phyloP scores from a whole-genome alignment of 2,888 invertebrate species.

The Heliconius erato region DNA sequence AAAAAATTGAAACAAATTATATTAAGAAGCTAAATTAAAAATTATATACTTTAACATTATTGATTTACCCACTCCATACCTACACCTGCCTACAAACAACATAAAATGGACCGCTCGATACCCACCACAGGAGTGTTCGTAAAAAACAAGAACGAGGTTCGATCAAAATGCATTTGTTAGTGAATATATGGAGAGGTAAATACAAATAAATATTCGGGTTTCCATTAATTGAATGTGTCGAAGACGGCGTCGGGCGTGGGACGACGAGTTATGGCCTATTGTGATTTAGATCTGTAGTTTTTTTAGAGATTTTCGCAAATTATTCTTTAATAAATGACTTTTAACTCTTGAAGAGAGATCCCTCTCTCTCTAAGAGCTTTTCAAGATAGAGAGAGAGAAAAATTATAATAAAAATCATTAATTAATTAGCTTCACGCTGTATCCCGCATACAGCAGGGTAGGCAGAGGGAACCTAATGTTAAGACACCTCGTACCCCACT shows the following conservation, averaged over 20 bases:
- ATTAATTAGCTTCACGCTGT: too few species aligned
- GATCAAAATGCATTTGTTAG: constrained; percentile 47
- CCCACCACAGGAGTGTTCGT: constrained; percentile 45
- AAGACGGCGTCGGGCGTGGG: constrained; percentile 67
- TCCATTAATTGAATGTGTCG: constrained; percentile 67
- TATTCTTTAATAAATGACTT: constrained; percentile 40
- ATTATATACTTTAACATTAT: not conserved
- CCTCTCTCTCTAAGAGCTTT: not conserved
- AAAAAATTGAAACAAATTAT: not conserved
- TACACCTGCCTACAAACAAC: constrained; percentile 26
- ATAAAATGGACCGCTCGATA: constrained; percentile 39
- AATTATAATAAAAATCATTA: too few species aligned
- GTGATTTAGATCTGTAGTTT: constrained; percentile 68
- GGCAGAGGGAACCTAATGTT: too few species aligned
- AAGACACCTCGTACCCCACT: too few species aligned
- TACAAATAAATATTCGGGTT: constrained; percentile 58
- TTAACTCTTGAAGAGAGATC: not conserved
- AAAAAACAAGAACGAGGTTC: constrained; percentile 37
- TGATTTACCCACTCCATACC: not conserved
- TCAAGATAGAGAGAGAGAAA: too few species aligned
- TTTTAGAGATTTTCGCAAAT: constrained; percentile 52
- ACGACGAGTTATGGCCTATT: constrained; percentile 73
- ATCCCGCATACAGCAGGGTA: too few species aligned
- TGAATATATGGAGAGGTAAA: constrained; percentile 51
- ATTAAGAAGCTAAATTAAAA: not conserved